These are phyloP conservation scores for Brachymystax lenok DNA, from an alignment of 2,797 vertebrate species.

Conservation along the genomic window DNA sequence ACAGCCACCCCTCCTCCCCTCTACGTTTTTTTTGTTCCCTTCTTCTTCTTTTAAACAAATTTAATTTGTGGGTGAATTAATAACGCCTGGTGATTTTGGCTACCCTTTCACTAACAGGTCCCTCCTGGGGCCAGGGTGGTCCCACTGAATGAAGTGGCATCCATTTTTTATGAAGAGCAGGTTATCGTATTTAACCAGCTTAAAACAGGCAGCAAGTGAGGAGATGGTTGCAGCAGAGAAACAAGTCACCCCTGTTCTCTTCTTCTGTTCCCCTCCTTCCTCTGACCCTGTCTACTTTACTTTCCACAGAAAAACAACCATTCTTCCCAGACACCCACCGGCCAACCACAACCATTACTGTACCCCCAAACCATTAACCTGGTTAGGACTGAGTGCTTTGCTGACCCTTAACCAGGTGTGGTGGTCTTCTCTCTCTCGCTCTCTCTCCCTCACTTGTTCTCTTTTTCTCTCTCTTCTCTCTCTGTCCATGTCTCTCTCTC, in stretches of 20 bases:
- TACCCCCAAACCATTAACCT: constrained; percentile 60
- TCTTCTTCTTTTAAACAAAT: constrained; percentile 65
- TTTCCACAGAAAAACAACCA: constrained; percentile 28
- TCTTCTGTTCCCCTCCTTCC: constrained; percentile 28
- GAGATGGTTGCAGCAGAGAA: constrained; percentile 50
- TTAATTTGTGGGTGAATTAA: constrained; percentile 74
- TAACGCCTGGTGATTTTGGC: constrained; percentile 74
- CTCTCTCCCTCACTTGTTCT: no score
- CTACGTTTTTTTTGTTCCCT: constrained; percentile 12
- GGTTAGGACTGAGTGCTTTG: constrained; percentile 60
- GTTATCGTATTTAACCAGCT: constrained; percentile 70
- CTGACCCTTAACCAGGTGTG: constrained; percentile 65
- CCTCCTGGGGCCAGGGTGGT: constrained; percentile 58
- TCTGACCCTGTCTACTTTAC: constrained; percentile 35
- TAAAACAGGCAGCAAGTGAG: constrained; percentile 58
- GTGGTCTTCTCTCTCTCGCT: neutral
- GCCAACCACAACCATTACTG: no score
- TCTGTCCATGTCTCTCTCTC: neutral
- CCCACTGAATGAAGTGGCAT: constrained; percentile 66
- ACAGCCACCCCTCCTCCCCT: constrained; percentile 34
- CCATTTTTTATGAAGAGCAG: constrained; percentile 69
- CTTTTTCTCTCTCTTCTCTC: no score
- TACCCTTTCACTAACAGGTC: constrained; percentile 51
- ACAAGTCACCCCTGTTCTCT: constrained; percentile 46
- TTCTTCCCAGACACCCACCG: neutral